Evolutionary conservation across 2,888 invertebrate genomes (phyloP), one percentile per base, ranked within the genome.

Genomic region (Trissoscelio sp.): DNA sequence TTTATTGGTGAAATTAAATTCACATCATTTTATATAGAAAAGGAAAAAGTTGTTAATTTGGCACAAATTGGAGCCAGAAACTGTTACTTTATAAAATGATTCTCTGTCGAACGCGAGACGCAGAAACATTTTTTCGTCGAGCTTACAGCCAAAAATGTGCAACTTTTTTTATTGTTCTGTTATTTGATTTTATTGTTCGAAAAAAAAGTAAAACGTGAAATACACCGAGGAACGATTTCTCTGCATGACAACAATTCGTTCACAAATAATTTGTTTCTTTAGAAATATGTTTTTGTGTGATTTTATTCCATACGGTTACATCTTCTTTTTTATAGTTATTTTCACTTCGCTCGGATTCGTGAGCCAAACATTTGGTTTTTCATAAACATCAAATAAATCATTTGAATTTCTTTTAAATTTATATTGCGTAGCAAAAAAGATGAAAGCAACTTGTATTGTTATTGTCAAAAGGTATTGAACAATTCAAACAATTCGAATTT

Each of bases 201-300:
- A 24, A 24, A 34, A 31, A 16, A 11, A 16, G 12, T 22, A 18
- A 20, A 34, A 37, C n/a, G 7, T 18, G 11, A 34, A n/a, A 34
- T 34, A 34, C 11, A 12, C 24, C 5, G 20, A 37, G 39, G 18
- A 22, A 58, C 42, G 22, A 42, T 37, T 58, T 42, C 14, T 42
- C 58, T 24, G 14, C 12, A 42, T 42, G 58, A 58, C 22, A 39
- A 24, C 3, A 39, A 58, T 42, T 58, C 42, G 16, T 58, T 58
- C 24, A 24, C 42, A 42, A 58, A 39, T 58, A 24, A 58, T 58
- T 58, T 58, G 39, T 58, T 58, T 58, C 39, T 58, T 58, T 22
- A 39, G 37, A 58, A 58, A 39, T 12, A 20, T 11, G 57, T 58
- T 58, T 58, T 37, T 58, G 12, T 12, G n/a, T 7, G 57, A 37